phyloP scores from a whole-genome alignment of 2,888 invertebrate species.

The Drosophila diplacantha region DNA sequence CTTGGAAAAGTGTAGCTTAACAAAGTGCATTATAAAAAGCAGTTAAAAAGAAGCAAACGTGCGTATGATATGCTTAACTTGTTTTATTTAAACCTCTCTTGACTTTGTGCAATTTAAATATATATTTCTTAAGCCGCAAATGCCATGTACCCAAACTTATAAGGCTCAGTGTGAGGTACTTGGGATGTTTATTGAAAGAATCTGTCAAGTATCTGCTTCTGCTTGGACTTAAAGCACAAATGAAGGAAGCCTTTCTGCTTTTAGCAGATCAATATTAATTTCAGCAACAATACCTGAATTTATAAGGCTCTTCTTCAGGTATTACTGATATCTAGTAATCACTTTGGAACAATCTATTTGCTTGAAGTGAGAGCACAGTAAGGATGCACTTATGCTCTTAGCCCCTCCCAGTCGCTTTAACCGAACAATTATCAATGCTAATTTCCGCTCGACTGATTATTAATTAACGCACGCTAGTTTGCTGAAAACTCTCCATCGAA shows the following conservation, averaged over 20 bases:
- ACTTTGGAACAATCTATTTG: fast-evolving
- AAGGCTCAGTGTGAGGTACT: neutral
- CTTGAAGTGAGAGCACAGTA: neutral
- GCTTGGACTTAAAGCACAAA: neutral
- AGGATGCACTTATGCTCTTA: neutral
- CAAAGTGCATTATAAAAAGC: neutral
- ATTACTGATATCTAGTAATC: neutral
- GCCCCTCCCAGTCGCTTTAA: no score
- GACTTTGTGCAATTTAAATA: neutral
- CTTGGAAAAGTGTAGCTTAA: neutral
- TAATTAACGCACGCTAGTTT: neutral
- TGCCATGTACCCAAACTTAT: neutral
- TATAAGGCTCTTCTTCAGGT: neutral
- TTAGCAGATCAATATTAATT: neutral
- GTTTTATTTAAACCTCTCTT: neutral
- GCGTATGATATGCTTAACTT: neutral
- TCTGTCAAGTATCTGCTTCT: neutral
- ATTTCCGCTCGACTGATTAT: neutral
- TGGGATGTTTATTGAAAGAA: neutral
- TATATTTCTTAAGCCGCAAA: neutral
- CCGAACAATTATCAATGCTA: neutral
- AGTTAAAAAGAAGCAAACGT: neutral
- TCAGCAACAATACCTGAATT: neutral
- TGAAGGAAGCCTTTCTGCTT: neutral
- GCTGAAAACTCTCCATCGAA: neutral